phyloP scores from a whole-genome alignment of 2,797 vertebrate species.

The Sebastes trivittatus region DNA sequence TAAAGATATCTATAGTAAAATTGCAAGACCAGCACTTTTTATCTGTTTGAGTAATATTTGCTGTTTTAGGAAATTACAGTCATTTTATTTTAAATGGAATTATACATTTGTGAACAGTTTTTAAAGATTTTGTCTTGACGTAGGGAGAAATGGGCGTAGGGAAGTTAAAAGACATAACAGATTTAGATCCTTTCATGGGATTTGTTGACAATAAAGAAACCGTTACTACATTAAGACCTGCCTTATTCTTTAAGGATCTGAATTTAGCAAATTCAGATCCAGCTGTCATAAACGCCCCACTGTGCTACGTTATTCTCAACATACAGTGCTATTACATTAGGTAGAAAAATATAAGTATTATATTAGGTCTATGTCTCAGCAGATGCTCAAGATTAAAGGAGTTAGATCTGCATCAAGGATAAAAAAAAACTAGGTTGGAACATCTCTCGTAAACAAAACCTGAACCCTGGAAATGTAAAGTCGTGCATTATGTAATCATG shows the following conservation, averaged over 20 bases:
- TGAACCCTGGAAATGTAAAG: conserved; percentile 7
- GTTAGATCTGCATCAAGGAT: conserved; percentile 6
- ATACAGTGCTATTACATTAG: not conserved
- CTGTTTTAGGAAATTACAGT: not conserved
- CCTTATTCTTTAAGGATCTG: not conserved
- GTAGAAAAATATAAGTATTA: not conserved
- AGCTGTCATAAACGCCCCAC: not conserved
- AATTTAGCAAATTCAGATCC: not conserved
- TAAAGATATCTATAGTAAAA: not conserved
- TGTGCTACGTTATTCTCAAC: not conserved
- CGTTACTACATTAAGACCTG: not conserved
- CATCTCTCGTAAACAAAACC: not conserved
- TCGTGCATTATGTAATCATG: conserved; percentile 46
- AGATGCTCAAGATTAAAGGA: not conserved
- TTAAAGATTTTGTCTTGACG: not conserved
- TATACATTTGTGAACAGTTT: not conserved
- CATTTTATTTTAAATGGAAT: not conserved
- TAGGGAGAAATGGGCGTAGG: not conserved
- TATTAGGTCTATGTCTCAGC: not conserved
- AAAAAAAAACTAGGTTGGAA: not conserved
- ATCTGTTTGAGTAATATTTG: not conserved
- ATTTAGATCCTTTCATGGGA: not conserved
- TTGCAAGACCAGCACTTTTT: not conserved
- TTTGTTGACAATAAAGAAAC: not conserved
- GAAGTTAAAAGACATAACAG: not conserved